A percentile compares a stretch with the other conserved stretches of the same genome.
Evolutionary conservation across 2,888 invertebrate genomes (phyloP).

Genomic region (Xanthostigma xanthostigma): DNA sequence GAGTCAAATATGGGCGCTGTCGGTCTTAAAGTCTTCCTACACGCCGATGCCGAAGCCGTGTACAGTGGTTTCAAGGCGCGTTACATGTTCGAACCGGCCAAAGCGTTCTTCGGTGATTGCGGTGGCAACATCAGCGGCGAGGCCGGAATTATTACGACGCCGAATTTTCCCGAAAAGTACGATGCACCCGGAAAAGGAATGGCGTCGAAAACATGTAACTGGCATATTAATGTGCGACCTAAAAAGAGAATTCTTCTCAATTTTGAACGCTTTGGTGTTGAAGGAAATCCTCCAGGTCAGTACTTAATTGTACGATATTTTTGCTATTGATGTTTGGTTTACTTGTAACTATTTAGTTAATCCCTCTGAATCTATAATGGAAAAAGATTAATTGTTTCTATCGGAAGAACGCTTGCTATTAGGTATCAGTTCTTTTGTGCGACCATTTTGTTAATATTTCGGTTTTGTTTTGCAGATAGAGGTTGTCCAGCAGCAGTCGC

Average conservation of each 20-base stretch:
- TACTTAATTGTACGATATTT: neutral
- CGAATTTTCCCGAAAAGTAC: slow-evolving; percentile 83
- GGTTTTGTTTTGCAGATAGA: slow-evolving; percentile 39
- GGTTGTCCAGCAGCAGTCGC: slow-evolving; percentile 87
- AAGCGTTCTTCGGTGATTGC: slow-evolving; percentile 83
- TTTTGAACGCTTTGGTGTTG: slow-evolving; percentile 83
- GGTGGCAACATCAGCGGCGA: slow-evolving; percentile 79
- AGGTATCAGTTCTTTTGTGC: too few species aligned
- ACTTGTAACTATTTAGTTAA: too few species aligned
- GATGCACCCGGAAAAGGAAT: slow-evolving; percentile 63
- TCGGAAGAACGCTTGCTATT: too few species aligned
- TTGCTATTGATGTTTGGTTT: too few species aligned
- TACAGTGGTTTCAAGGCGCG: slow-evolving; percentile 93
- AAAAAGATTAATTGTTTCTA: too few species aligned
- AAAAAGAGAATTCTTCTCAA: slow-evolving; percentile 80
- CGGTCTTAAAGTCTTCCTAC: slow-evolving; percentile 75
- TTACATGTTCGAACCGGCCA: slow-evolving; percentile 80
- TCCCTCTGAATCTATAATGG: too few species aligned
- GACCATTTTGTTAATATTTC: neutral
- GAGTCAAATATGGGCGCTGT: slow-evolving; percentile 81
- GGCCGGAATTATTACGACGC: slow-evolving; percentile 73
- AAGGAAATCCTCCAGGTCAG: slow-evolving; percentile 78
- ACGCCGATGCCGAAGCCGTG: slow-evolving; percentile 74
- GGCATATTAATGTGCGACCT: slow-evolving; percentile 82
- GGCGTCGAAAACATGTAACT: slow-evolving; percentile 86